Percentiles rank a stretch among this genome's conserved stretches.
Conservation (phyloP, 2,113 vertebrate species). For the Callorhinus ursinus region DNA sequence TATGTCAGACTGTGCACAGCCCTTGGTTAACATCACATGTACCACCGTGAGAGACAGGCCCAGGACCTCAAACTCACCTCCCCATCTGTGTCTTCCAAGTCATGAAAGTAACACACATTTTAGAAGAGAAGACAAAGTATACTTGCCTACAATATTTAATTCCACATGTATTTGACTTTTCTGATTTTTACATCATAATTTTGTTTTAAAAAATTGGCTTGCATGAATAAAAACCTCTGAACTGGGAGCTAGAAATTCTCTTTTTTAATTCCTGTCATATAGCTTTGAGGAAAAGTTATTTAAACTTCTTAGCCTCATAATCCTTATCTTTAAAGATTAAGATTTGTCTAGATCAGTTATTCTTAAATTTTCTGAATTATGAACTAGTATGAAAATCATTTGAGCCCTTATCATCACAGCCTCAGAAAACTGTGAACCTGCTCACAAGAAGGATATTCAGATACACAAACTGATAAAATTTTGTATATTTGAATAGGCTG, state of each 20-base stretch:
- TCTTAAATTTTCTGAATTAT: constrained; percentile 1
- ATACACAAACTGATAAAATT: neutral
- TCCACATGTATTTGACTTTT: neutral
- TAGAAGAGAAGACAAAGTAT: neutral
- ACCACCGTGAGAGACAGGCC: neutral
- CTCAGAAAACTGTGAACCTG: neutral
- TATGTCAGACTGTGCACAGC: neutral
- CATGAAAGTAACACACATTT: neutral
- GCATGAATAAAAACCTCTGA: neutral
- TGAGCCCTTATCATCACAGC: neutral
- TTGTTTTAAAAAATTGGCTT: neutral
- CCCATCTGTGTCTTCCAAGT: neutral
- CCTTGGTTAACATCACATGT: neutral
- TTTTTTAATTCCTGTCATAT: neutral
- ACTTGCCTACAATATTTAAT: neutral
- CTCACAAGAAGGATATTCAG: neutral
- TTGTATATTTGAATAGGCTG: neutral
- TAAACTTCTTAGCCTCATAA: neutral
- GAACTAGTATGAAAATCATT: neutral
- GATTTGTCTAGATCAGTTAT: neutral
- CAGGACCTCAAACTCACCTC: neutral
- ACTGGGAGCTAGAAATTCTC: neutral
- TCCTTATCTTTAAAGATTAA: neutral
- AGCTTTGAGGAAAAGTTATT: neutral
- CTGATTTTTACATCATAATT: neutral